Conservation (phyloP, 1,140 invertebrate genomes). For the Ceratosolen fusciceps region DNA sequence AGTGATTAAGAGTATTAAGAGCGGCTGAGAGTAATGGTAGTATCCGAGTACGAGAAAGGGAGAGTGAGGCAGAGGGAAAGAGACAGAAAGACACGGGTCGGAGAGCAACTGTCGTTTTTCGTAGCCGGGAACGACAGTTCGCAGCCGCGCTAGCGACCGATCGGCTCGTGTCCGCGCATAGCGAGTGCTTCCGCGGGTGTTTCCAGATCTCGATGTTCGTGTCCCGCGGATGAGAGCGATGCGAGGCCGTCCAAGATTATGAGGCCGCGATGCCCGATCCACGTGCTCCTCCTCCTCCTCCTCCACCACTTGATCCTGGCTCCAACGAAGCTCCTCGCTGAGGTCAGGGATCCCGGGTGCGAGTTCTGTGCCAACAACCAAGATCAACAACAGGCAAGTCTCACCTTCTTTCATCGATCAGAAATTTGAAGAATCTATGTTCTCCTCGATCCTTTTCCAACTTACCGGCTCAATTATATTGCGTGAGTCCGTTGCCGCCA, state of each 20-base stretch:
- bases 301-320: not conserved
- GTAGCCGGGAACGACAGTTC: constrained; percentile 9
- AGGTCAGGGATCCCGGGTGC: not conserved
- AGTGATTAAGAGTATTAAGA: constrained; percentile 40
- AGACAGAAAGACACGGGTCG: not conserved
- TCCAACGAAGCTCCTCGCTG: not conserved
- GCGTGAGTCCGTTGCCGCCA: too few species aligned
- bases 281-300: not conserved
- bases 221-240: not conserved
- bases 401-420: not conserved
- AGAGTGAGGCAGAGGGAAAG: constrained; percentile 7
- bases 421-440: not conserved
- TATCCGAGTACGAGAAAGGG: not conserved
- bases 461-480: too few species aligned
- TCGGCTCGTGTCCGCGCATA: not conserved
- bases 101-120: not conserved
- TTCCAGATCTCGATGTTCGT: not conserved
- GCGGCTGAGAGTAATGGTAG: constrained; percentile 13
- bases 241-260: not conserved
- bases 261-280: constrained; percentile 7
- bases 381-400: not conserved
- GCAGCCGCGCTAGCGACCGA: not conserved
- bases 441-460: not conserved
- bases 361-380: not conserved
- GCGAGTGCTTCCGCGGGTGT: not conserved